A percentile compares a stretch with the other conserved stretches of the same genome.
These are phyloP conservation scores for Apogon hyalosoma DNA, from an alignment of 2,797 vertebrate species.

Conservation along the genomic window DNA sequence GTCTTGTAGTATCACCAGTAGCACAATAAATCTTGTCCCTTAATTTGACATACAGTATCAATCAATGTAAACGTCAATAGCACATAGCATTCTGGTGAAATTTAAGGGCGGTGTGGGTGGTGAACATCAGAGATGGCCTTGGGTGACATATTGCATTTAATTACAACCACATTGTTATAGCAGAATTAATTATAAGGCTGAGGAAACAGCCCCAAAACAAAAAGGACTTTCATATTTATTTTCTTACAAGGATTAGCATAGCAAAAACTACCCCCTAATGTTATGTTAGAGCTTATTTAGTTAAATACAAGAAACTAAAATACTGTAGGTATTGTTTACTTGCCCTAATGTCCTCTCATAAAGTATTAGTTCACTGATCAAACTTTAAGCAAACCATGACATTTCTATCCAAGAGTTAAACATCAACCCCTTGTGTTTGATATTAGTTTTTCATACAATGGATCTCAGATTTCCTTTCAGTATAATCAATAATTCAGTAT, in stretches of 20 bases:
- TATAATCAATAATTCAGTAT: not conserved
- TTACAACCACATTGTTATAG: conserved; percentile 33
- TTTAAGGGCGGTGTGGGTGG: conserved; percentile 35
- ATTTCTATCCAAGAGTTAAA: not conserved
- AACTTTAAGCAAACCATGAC: not conserved
- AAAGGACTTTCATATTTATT: not conserved
- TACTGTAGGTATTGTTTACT: conserved; percentile 11
- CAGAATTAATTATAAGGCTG: conserved; percentile 33
- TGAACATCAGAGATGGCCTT: conserved; percentile 26
- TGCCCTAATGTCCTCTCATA: conserved; percentile 5
- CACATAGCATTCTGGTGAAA: conserved; percentile 20
- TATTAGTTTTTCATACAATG: not conserved
- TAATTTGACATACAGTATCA: conserved; percentile 29
- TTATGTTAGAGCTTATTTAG: not conserved
- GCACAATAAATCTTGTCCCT: not conserved
- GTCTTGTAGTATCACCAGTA: not conserved
- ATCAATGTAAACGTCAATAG: conserved; percentile 42
- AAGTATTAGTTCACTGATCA: conserved; percentile 1
- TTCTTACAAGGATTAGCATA: not conserved
- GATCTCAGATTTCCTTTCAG: not conserved
- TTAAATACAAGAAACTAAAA: not conserved
- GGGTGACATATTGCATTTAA: conserved; percentile 44
- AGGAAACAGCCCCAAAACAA: conserved; percentile 4
- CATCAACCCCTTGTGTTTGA: not conserved
- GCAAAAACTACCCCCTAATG: no score